Conservation (phyloP, 1,140 invertebrate species). For the Anthonomus grandis region DNA sequence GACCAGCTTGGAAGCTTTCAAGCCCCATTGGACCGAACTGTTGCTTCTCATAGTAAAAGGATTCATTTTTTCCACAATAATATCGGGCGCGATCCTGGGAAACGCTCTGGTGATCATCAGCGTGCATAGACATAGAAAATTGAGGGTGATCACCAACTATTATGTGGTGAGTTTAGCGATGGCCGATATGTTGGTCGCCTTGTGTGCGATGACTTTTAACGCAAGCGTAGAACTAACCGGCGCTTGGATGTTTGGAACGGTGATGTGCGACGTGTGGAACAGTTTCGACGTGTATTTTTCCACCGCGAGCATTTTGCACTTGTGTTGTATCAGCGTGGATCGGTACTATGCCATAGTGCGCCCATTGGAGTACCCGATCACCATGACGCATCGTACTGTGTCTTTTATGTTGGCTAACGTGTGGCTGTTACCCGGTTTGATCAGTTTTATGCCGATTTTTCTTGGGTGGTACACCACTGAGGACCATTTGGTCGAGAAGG, state of each 20-base stretch:
- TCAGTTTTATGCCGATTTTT: constrained; percentile 95
- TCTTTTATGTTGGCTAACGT: constrained; percentile 79
- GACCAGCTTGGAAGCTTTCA: constrained; percentile 39
- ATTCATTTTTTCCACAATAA: constrained; percentile 76
- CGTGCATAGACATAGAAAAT: constrained; percentile 66
- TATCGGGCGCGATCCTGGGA: constrained; percentile 80
- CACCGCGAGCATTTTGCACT: constrained; percentile 88
- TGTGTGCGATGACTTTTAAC: constrained; percentile 95
- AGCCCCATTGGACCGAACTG: constrained; percentile 52
- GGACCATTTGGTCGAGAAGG: constrained; percentile 67
- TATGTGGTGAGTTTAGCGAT: constrained; percentile 92
- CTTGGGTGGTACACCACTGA: constrained; percentile 87
- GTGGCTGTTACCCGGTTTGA: constrained; percentile 87
- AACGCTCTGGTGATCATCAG: constrained; percentile 83
- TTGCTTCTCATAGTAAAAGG: constrained; percentile 65
- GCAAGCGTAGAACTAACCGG: constrained; percentile 78
- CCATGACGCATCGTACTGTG: constrained; percentile 80
- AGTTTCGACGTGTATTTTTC: constrained; percentile 94
- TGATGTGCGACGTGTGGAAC: constrained; percentile 93
- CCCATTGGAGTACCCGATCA: constrained; percentile 83
- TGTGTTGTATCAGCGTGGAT: constrained; percentile 93
- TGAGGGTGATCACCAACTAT: constrained; percentile 88
- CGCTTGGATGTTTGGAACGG: constrained; percentile 82
- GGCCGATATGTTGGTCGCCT: constrained; percentile 87
- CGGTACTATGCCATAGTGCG: constrained; percentile 87